These are phyloP conservation scores for Dromaius novaehollandiae DNA, from an alignment of 2,113 vertebrate species.

Conservation along the genomic window DNA sequence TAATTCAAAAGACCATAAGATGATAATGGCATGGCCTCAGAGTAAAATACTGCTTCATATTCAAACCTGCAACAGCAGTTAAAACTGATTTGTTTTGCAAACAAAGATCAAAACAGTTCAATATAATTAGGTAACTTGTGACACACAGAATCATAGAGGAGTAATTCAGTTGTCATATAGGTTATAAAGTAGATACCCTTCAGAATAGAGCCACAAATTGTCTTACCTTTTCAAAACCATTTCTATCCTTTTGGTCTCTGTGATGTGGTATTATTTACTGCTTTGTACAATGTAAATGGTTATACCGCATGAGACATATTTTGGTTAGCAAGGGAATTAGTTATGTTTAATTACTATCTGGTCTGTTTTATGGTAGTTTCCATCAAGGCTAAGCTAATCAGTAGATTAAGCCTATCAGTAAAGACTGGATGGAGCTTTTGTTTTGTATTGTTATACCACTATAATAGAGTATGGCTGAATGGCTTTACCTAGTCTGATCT, in stretches of 20 bases:
- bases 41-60: neutral
- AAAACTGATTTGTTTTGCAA: neutral
- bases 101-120: neutral
- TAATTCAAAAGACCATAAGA: neutral
- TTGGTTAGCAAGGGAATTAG: conserved; percentile 9
- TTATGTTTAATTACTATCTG: conserved; percentile 26
- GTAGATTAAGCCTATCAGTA: neutral
- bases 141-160: neutral
- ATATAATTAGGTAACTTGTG: neutral
- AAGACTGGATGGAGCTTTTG: neutral
- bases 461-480: neutral
- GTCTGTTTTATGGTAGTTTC: neutral
- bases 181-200: neutral
- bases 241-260: neutral
- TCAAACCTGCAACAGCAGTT: neutral
- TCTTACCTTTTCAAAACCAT: neutral
- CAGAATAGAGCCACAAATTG: neutral
- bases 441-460: neutral
- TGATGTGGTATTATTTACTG: neutral
- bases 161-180: neutral
- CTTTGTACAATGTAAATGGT: neutral
- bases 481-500: neutral
- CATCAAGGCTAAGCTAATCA: conserved; percentile 39
- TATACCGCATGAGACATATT: conserved; percentile 1
- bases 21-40: neutral